phyloP scores from a whole-genome alignment of 2,113 vertebrate genomes.

The Mellivora capensis region DNA sequence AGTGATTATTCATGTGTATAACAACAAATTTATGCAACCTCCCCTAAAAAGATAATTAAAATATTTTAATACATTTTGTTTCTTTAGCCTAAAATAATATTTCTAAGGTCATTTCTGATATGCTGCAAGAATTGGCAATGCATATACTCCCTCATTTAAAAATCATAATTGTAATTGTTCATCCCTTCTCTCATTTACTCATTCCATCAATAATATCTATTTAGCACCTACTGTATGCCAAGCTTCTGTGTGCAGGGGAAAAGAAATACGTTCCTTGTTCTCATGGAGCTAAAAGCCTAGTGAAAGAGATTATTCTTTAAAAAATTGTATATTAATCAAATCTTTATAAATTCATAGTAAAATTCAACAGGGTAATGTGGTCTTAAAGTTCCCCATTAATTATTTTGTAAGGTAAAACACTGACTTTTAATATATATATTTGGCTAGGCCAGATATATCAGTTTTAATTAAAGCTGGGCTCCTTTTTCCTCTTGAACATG shows the following conservation, averaged over 20 bases:
- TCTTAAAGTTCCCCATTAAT: neutral
- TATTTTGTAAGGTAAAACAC: neutral
- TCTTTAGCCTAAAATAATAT: neutral
- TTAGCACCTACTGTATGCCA: neutral
- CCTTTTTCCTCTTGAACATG: neutral
- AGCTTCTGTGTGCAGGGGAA: neutral
- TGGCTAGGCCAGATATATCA: neutral
- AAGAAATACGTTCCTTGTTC: neutral
- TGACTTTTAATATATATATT: neutral
- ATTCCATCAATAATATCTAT: neutral
- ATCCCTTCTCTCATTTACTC: neutral
- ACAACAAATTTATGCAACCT: neutral
- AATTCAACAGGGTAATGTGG: neutral
- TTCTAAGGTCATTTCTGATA: neutral
- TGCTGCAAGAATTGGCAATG: neutral
- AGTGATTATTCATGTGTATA: neutral
- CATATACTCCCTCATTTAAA: neutral
- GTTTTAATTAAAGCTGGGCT: neutral
- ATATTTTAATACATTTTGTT: neutral
- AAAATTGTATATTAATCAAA: neutral
- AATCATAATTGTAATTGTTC: neutral
- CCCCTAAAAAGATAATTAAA: neutral
- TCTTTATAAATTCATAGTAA: slow-evolving; percentile 13
- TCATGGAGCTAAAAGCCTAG: neutral
- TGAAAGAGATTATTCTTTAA: neutral